These are phyloP conservation scores for Exaiptasia diaphana DNA, from an alignment of 64 coral and sea anemone species.

Conservation along the genomic window DNA sequence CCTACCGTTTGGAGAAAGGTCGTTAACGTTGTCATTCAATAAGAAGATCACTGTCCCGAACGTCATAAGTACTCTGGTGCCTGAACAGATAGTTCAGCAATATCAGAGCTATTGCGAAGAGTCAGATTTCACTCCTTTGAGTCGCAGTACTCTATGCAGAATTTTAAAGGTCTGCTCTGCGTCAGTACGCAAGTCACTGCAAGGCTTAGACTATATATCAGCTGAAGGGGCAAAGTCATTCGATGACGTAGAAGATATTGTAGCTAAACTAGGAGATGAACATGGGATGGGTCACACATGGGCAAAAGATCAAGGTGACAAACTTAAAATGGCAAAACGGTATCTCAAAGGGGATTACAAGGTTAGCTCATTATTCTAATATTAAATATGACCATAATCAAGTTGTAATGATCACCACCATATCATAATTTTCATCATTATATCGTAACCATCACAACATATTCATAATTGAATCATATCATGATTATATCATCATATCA, in stretches of 20 bases:
- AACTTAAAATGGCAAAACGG: slow-evolving; percentile 2
- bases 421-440: neutral
- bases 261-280: neutral
- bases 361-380: neutral
- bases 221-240: neutral
- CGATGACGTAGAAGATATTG: neutral
- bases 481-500: too few species aligned
- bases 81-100: slow-evolving; percentile 52
- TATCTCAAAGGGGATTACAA: slow-evolving; percentile 11
- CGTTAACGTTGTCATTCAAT: slow-evolving; percentile 26
- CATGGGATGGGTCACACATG: neutral
- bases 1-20: slow-evolving; percentile 28
- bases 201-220: slow-evolving; percentile 55
- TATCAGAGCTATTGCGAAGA: slow-evolving; percentile 46
- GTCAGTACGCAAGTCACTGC: slow-evolving; percentile 46
- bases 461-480: neutral
- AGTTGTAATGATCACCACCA: neutral
- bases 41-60: slow-evolving; percentile 37
- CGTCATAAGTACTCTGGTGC: slow-evolving; percentile 57
- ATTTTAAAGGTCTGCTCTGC: slow-evolving; percentile 63
- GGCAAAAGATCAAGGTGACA: slow-evolving; percentile 12
- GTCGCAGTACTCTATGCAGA: slow-evolving; percentile 18
- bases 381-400: neutral
- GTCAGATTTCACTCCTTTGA: slow-evolving; percentile 26
- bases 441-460: neutral